Conservation (phyloP, 2,113 vertebrate species). For the Balaeniceps rex region DNA sequence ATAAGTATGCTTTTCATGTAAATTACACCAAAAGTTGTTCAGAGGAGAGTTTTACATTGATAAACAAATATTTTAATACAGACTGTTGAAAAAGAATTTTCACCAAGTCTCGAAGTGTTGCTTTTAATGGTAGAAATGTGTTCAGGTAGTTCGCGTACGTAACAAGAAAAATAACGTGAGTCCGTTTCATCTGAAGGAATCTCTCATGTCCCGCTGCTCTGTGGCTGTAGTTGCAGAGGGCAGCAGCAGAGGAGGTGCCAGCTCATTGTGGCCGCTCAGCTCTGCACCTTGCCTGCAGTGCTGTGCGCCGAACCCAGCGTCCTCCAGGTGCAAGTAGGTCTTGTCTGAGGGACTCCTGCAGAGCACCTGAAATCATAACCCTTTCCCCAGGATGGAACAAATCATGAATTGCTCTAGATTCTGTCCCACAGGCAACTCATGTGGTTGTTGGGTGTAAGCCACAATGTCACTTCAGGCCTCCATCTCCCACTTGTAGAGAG, state of each 20-base stretch:
- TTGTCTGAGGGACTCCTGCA: not conserved
- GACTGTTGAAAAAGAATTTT: not conserved
- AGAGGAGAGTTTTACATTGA: not conserved
- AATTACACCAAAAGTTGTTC: not conserved
- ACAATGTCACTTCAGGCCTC: not conserved
- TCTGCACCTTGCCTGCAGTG: too few species aligned
- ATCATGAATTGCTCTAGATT: not conserved
- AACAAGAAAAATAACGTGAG: not conserved
- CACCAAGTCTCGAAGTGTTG: not conserved
- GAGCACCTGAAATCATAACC: not conserved
- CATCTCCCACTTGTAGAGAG: not conserved
- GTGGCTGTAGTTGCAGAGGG: not conserved
- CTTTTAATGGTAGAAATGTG: not conserved
- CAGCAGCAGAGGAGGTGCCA: not conserved
- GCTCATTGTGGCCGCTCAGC: not conserved
- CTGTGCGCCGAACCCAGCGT: rapidly evolving
- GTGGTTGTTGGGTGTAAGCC: not conserved
- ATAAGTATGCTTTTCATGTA: not conserved
- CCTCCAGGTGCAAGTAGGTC: not conserved
- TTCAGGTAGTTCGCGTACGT: not conserved
- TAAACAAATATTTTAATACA: not conserved
- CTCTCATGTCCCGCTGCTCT: not conserved
- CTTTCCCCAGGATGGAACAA: not conserved
- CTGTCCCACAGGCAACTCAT: not conserved
- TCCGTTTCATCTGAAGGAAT: not conserved